These are phyloP conservation scores for Apostichopus leukothele DNA, from an alignment of 53 echinoderm and acorn worm genomes.

Conservation along the genomic window DNA sequence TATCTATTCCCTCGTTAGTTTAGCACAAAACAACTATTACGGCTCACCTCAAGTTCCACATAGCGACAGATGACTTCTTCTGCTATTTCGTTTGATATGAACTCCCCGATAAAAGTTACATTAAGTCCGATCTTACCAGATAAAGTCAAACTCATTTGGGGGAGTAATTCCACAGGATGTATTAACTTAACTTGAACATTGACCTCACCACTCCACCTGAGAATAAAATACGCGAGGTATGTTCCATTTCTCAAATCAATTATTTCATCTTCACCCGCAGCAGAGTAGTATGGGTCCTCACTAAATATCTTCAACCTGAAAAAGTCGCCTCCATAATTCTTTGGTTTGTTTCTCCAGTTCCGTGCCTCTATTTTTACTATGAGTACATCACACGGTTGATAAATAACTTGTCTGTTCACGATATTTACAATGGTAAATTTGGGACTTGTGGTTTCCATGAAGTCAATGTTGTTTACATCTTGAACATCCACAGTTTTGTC, in stretches of 20 bases:
- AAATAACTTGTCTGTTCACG: not conserved
- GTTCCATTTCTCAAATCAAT: constrained; percentile 21
- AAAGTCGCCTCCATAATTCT: constrained; percentile 10
- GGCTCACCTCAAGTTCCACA: constrained; percentile 14
- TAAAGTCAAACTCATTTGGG: not conserved
- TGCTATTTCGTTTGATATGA: not conserved
- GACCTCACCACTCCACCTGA: constrained; percentile 22
- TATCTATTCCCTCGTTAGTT: too few species aligned
- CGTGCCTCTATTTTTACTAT: not conserved
- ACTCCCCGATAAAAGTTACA: not conserved
- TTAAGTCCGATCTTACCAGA: constrained; percentile 17
- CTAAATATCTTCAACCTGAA: constrained; percentile 5
- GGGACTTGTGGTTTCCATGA: not conserved
- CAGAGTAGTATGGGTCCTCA: not conserved
- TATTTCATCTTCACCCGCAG: not conserved
- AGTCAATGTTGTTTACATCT: not conserved
- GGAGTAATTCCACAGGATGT: constrained; percentile 23
- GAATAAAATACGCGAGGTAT: constrained; percentile 8
- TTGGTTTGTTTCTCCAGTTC: not conserved
- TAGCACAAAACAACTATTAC: not conserved
- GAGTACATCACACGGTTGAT: not conserved
- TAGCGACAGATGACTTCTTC: constrained; percentile 30
- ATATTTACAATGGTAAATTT: not conserved
- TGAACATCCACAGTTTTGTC: too few species aligned
- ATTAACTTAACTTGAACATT: constrained; percentile 15